A percentile compares a stretch with the other conserved stretches of the same genome.
These are phyloP conservation scores for Tanypteryx hageni DNA, from an alignment of 2,888 invertebrate species.

Conservation along the genomic window DNA sequence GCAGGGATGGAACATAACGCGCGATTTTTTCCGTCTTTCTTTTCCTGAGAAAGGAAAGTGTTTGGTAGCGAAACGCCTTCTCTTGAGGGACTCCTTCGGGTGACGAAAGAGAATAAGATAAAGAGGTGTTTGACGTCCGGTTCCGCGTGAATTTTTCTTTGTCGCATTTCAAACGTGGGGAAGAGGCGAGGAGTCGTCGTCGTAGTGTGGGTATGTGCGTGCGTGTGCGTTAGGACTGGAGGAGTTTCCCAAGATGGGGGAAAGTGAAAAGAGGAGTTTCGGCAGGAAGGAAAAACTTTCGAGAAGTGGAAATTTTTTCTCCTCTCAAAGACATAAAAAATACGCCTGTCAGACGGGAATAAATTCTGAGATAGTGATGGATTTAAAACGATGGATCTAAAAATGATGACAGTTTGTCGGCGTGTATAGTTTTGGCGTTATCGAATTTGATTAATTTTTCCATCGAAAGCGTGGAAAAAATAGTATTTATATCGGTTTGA, in stretches of 20 bases:
- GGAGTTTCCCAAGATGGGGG: neutral
- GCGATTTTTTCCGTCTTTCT: neutral
- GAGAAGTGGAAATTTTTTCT: neutral
- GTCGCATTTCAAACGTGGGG: neutral
- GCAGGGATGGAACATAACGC: neutral
- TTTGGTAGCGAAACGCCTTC: neutral
- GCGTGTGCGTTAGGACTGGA: neutral
- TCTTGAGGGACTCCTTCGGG: neutral
- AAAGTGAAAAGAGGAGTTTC: neutral
- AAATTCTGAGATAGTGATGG: neutral
- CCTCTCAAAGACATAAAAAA: neutral
- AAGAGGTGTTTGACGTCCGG: neutral
- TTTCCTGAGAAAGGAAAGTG: neutral
- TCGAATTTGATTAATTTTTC: neutral
- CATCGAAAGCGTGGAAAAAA: neutral
- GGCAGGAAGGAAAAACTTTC: neutral
- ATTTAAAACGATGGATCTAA: neutral
- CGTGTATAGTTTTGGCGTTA: conserved; percentile 18
- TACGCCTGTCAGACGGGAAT: neutral
- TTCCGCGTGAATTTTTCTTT: conserved; percentile 5
- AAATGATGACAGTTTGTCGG: conserved; percentile 19
- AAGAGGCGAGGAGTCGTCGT: neutral
- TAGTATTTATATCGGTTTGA: too few species aligned
- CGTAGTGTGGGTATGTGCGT: neutral
- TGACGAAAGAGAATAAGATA: neutral